Evolutionary conservation across 2,888 invertebrate species (phyloP), one percentile per base, ranked within the genome.

Genomic region (Caenorhabditis panamensis): DNA sequence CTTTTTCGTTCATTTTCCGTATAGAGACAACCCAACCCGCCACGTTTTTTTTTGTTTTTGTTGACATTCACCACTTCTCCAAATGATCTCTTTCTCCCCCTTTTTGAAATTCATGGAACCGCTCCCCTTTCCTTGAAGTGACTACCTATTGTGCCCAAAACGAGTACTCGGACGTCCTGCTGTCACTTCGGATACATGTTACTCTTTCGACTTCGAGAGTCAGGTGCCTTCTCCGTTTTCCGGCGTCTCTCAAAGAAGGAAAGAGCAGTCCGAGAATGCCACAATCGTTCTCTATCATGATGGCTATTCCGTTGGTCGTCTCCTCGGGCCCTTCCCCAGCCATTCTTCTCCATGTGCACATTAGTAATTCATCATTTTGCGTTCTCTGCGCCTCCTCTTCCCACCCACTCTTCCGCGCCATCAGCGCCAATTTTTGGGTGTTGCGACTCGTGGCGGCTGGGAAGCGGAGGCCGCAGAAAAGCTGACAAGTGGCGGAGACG

Each of bases 351-450:
- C 37, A 59, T 59, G 59, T 59, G 59, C 59, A 59, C 73, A 73
- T 73, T 73, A 73, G 73, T 73, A 73, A 73, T 73, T 73, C 73
- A 73, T 73, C 73, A 73, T 73, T 73, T 73, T 62, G 47, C 20
- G 2, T 5, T 49, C 13, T 64, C 37, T 61, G 56, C 28, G 62
- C n/a, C 71, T 26, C 62, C 16, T 13, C 31, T 8, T 20, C 31
- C 44, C 36, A 47, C 63, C n/a, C 54, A 44, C 58, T 62, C 24
- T 37, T 47, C 36, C 53, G n/a, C 49, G 31, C 44, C 31, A 20
- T 51, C 49, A 31, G 11, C 20, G 20, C 53, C 44, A 28, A 26
- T 31, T 58, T 59, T 47, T 58, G 11, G 44, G 47, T 47, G 61
- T 61, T 44, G 47, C 58, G 59, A 31, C 36, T 58, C n/a, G 36